A percentile compares a stretch with the other conserved stretches of the same genome.
Evolutionary conservation across 2,797 vertebrate species (phyloP).

Genomic region (Microctenopoma steveboyesi): DNA sequence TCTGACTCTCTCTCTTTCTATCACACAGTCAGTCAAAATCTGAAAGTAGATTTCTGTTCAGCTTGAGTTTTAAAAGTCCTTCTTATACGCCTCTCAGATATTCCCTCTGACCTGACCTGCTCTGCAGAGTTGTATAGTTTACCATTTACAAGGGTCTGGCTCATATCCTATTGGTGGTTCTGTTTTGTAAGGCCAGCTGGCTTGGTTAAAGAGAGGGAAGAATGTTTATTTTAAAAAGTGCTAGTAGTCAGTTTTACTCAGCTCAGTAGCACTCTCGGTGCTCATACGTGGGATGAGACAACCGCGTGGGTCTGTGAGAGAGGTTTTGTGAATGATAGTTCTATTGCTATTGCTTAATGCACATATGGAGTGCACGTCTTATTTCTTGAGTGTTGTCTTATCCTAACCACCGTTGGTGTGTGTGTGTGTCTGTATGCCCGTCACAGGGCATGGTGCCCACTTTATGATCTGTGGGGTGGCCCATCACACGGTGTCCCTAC

Average conservation of each 20-base stretch:
- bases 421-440: constrained; percentile 4
- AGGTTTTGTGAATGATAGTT: constrained; percentile 8
- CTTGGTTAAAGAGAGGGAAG: constrained; percentile 12
- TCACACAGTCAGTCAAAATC: not conserved
- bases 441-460: constrained; percentile 37
- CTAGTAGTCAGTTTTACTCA: constrained; percentile 9
- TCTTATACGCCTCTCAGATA: constrained; percentile 7
- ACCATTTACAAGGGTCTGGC: constrained; percentile 10
- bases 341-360: not conserved
- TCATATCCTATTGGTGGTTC: constrained; percentile 8
- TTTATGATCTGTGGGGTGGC: constrained; percentile 26
- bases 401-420: not conserved
- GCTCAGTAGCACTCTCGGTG: not conserved
- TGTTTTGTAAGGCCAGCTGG: constrained; percentile 9
- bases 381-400: constrained; percentile 6
- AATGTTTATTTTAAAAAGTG: constrained; percentile 25
- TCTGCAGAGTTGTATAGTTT: constrained; percentile 8
- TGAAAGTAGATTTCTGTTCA: constrained; percentile 1
- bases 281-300: constrained; percentile 6
- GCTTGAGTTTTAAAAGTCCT: constrained; percentile 11
- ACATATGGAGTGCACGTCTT: constrained; percentile 22
- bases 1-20: not conserved
- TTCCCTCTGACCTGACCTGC: constrained; percentile 13
- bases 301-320: not conserved
- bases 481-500: constrained; percentile 39